Evolutionary conservation across 2,113 vertebrate species (phyloP).

Genomic region (Atrichornis clamosus): DNA sequence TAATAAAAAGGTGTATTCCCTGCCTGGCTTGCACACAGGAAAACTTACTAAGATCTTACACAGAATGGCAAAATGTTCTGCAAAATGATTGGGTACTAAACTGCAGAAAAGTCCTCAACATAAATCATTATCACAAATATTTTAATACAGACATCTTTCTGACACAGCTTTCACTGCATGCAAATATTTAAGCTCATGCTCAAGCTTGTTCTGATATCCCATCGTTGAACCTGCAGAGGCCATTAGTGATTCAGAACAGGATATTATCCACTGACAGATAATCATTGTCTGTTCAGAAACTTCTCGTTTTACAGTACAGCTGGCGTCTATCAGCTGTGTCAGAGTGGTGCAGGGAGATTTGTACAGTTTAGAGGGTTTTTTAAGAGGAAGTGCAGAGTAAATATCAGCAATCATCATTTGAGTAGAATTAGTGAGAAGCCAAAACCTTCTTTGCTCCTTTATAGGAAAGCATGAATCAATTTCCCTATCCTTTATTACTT

Average conservation of each 20-base stretch:
- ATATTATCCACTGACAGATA: constrained; percentile 13
- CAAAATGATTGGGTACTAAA: background rate
- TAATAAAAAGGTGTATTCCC: background rate
- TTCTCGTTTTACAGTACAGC: constrained; percentile 1
- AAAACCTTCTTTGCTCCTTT: background rate
- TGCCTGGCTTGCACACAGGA: background rate
- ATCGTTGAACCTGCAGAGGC: background rate
- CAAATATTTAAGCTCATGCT: constrained; percentile 4
- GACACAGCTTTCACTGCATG: background rate
- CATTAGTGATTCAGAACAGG: constrained; percentile 12
- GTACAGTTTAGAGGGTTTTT: background rate
- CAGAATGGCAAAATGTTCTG: background rate
- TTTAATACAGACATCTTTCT: background rate
- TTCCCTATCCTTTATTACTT: background rate
- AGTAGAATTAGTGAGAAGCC: background rate
- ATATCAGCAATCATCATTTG: background rate
- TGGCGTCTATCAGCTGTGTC: background rate
- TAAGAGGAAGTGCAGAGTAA: background rate
- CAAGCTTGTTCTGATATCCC: background rate
- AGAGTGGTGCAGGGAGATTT: background rate
- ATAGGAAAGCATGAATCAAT: background rate
- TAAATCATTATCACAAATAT: background rate
- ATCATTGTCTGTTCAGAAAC: constrained; percentile 12
- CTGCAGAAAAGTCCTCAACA: background rate
- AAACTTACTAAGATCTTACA: background rate